These are phyloP conservation scores for Catharus bicknelli DNA, from an alignment of 2,113 vertebrate species.

Conservation along the genomic window DNA sequence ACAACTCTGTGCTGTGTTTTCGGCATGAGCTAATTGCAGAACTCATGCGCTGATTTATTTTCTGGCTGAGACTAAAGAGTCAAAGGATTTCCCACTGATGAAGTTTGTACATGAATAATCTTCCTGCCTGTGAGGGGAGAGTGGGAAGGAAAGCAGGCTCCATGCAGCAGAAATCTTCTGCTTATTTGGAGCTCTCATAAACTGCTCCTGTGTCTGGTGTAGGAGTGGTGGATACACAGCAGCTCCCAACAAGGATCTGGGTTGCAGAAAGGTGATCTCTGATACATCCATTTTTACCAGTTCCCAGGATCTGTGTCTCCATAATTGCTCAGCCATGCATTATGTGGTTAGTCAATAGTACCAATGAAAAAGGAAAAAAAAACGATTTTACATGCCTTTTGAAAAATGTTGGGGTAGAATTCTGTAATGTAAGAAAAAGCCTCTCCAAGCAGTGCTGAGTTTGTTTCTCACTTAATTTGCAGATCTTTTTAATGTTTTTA, in stretches of 20 bases:
- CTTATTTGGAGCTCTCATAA: background rate
- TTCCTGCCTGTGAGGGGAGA: background rate
- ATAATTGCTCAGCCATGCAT: background rate
- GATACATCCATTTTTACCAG: background rate
- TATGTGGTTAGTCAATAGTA: background rate
- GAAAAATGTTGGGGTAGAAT: background rate
- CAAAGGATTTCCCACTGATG: background rate
- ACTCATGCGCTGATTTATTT: background rate
- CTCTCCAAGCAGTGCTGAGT: background rate
- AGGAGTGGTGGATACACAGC: background rate
- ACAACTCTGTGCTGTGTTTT: background rate
- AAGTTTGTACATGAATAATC: background rate
- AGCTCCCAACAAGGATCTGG: background rate
- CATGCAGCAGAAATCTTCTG: background rate
- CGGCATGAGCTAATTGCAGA: background rate
- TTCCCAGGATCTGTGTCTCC: background rate
- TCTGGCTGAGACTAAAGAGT: background rate
- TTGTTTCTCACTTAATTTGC: conserved; percentile 18
- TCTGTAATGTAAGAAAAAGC: background rate
- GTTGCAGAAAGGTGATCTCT: background rate
- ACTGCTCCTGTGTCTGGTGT: background rate
- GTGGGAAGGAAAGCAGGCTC: background rate
- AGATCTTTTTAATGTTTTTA: background rate
- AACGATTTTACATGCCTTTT: background rate
- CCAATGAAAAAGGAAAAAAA: background rate